These are phyloP conservation scores for Flabesymbios commensalis DNA, from an alignment of 2,888 invertebrate genomes.

Conservation along the genomic window DNA sequence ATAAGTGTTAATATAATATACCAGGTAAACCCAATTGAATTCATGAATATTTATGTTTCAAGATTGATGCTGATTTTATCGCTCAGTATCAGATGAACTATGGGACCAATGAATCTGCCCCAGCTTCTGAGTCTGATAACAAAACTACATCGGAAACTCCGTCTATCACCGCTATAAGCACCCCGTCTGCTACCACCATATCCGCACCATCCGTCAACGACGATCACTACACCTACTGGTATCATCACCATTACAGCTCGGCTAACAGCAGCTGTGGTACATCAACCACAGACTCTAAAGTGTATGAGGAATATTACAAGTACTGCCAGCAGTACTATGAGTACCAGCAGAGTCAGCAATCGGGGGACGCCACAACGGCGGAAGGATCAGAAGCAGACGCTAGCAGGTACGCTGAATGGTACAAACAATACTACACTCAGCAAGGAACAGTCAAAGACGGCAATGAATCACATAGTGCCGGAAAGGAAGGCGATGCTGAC, in stretches of 20 bases:
- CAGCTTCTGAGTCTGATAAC: not conserved
- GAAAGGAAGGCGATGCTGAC: no score
- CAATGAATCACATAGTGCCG: no score
- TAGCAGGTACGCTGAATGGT: no score
- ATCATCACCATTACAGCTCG: not conserved
- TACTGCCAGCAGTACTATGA: slow-evolving; percentile 36
- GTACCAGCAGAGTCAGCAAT: not conserved
- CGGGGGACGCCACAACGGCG: no score
- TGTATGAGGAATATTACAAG: slow-evolving; percentile 38
- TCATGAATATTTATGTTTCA: no score
- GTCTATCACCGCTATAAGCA: not conserved
- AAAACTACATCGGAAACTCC: not conserved
- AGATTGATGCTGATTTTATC: slow-evolving; percentile 93
- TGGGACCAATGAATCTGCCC: slow-evolving; percentile 45
- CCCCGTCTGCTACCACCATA: not conserved
- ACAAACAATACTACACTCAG: no score
- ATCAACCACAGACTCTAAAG: slow-evolving; percentile 9
- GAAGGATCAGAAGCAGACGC: no score
- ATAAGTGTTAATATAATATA: no score
- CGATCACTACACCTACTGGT: not conserved
- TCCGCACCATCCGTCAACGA: not conserved
- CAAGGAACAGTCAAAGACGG: no score
- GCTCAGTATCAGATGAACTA: slow-evolving; percentile 95
- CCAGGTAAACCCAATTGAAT: no score
- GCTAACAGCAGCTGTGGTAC: not conserved